Evolutionary conservation across 2,113 vertebrate species (phyloP), one percentile per base, ranked within the genome.

Genomic region (Leuciscus idus): DNA sequence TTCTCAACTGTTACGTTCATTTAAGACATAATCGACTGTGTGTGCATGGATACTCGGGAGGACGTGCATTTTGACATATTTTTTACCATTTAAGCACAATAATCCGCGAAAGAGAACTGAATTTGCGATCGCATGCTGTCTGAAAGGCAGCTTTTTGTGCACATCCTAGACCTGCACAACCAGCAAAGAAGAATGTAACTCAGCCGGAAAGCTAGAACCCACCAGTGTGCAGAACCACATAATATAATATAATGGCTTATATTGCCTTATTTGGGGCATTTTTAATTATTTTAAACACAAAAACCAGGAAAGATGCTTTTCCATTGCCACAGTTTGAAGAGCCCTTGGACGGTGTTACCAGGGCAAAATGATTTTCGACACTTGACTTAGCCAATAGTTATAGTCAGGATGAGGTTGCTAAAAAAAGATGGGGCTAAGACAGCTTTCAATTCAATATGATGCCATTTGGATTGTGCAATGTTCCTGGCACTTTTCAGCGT

Each of bases 131-230:
- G 1, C 12, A 50, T 50, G 48, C 48, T 50, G 46, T 48, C 10
- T 48, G 46, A 48, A 48, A 48, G 2, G 46, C 11, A 48, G 10
- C 10, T 48, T 11, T 39, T 39, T 39, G 43, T 87, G 84, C 88
- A 88, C 87, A 91, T 19, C 85, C 6, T 43, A 43, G 39, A 43
- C 7, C 36, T 39, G 36, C 6, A 6, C 36, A 39, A 1, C 36
- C 86, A 85, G 75, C 50, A 86, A 79, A 84, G 88, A 48, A 90
- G 89, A n/a, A 30, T 13, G 81, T 23, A 48, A 85, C 83, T 80
- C 90, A 84, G 73, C 87, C 70, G 85, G 88, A 87, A 86, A 88
- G 33, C 64, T 68, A 68, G 28, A 68, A 68, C 64, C 64, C 26
- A 26, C 64, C 28, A 68, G 64, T 68, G 64, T 68, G 12, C 64